phyloP scores from a whole-genome alignment of 1,140 invertebrate genomes.

The Neocloeon triangulifer region DNA sequence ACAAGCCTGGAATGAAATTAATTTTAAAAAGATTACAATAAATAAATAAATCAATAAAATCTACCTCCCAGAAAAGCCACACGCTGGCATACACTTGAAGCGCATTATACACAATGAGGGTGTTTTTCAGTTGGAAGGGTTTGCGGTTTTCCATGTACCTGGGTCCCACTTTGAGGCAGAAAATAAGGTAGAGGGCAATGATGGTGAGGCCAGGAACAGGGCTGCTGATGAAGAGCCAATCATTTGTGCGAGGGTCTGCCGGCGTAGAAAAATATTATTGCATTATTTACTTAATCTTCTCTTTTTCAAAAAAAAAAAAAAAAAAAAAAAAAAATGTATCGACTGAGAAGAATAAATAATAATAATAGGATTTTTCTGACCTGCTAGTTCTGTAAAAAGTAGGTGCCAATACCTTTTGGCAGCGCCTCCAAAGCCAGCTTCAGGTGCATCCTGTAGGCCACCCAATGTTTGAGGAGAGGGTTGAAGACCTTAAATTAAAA shows the following conservation, averaged over 20 bases:
- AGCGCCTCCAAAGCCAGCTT: no score
- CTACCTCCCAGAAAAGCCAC: slow-evolving; percentile 48
- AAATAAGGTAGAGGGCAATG: slow-evolving; percentile 42
- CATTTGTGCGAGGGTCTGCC: slow-evolving; percentile 55
- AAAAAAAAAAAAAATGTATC: slow-evolving; percentile 5
- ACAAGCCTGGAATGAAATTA: slow-evolving; percentile 30
- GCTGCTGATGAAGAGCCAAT: slow-evolving; percentile 62
- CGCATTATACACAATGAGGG: slow-evolving; percentile 61
- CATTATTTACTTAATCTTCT: slow-evolving; percentile 7
- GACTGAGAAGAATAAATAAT: slow-evolving; percentile 4
- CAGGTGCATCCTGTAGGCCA: no score
- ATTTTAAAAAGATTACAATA: no score
- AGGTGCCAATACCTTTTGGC: slow-evolving; percentile 27
- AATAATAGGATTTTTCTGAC: slow-evolving; percentile 14
- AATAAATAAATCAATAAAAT: no score
- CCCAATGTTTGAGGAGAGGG: no score
- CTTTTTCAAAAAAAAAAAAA: not conserved
- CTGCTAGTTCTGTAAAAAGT: slow-evolving; percentile 28
- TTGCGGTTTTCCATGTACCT: slow-evolving; percentile 55
- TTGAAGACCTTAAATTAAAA: no score
- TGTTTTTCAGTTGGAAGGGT: slow-evolving; percentile 50
- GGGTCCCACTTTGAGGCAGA: slow-evolving; percentile 50
- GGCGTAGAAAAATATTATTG: slow-evolving; percentile 11
- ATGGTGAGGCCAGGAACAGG: slow-evolving; percentile 48
- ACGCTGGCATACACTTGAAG: slow-evolving; percentile 48